phyloP scores from a whole-genome alignment of 2,888 invertebrate genomes.

The Panzeria rudis region DNA sequence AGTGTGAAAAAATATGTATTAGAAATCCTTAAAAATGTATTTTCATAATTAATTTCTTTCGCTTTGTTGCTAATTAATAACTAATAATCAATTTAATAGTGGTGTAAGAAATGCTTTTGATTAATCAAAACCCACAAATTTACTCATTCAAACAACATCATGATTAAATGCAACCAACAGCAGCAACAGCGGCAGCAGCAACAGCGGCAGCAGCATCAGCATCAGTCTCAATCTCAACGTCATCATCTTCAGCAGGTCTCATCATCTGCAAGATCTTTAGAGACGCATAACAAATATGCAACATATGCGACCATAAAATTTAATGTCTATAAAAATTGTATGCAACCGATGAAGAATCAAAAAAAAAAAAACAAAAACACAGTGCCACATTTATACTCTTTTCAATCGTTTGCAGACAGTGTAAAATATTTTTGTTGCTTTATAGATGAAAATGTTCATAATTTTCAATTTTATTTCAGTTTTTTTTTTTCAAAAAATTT shows the following conservation, averaged over 20 bases:
- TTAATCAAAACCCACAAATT: slow-evolving; percentile 51
- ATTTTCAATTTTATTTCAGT: slow-evolving; percentile 65
- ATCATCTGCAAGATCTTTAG: slow-evolving; percentile 52
- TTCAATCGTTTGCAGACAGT: slow-evolving; percentile 70
- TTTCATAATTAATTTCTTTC: slow-evolving; percentile 13
- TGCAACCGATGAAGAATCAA: slow-evolving; percentile 22
- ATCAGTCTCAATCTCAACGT: slow-evolving; percentile 32
- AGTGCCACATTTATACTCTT: slow-evolving; percentile 54
- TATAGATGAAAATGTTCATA: slow-evolving; percentile 71
- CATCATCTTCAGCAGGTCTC: slow-evolving; percentile 50
- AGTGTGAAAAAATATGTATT: neutral
- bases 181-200: slow-evolving; percentile 13
- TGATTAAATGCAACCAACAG: slow-evolving; percentile 18
- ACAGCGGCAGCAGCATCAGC: slow-evolving; percentile 12
- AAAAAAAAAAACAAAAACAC: slow-evolving; percentile 4
- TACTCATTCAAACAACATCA: slow-evolving; percentile 32
- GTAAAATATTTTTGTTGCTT: slow-evolving; percentile 59
- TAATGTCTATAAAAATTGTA: slow-evolving; percentile 66
- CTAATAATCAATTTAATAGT: slow-evolving; percentile 73
- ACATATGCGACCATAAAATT: slow-evolving; percentile 75
- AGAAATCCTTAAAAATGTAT: neutral
- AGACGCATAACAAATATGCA: slow-evolving; percentile 75
- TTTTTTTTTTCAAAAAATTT: slow-evolving; percentile 23
- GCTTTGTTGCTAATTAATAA: slow-evolving; percentile 69
- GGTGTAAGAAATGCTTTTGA: slow-evolving; percentile 60